Conservation (phyloP, 2,113 vertebrate species). For the Ariopsis seemanni region DNA sequence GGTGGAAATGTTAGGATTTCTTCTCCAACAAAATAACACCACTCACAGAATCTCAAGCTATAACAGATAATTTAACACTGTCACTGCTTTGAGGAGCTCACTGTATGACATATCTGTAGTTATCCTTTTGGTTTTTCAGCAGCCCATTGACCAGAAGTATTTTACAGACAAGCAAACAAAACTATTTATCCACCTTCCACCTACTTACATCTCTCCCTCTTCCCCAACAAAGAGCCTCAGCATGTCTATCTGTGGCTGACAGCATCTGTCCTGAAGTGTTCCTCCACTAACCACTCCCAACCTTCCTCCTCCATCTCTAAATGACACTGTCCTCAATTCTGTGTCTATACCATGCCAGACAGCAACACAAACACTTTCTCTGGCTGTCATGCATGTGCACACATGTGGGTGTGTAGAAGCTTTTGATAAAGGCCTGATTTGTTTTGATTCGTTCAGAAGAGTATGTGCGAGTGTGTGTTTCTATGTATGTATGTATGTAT, state of each 20-base stretch:
- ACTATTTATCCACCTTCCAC: slow-evolving; percentile 26
- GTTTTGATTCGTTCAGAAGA: slow-evolving; percentile 1
- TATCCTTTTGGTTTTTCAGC: slow-evolving; percentile 9
- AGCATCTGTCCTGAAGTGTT: slow-evolving; percentile 67
- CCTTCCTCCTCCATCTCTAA: slow-evolving; percentile 47
- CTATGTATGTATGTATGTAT: background rate
- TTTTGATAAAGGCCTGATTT: slow-evolving; percentile 13
- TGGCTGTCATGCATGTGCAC: slow-evolving; percentile 19
- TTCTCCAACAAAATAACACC: slow-evolving; percentile 6
- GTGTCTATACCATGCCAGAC: slow-evolving; percentile 54
- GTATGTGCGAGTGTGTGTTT: background rate
- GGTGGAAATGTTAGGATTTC: background rate
- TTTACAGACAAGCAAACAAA: slow-evolving; percentile 27
- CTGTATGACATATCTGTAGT: slow-evolving; percentile 7
- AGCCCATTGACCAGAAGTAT: slow-evolving; percentile 25
- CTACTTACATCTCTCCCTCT: background rate
- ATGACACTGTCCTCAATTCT: slow-evolving; percentile 58
- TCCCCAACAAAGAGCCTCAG: slow-evolving; percentile 43
- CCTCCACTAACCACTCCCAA: slow-evolving; percentile 53
- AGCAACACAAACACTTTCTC: slow-evolving; percentile 42
- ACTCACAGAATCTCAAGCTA: background rate
- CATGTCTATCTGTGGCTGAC: slow-evolving; percentile 71
- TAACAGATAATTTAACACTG: background rate
- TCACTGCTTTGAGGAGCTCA: background rate
- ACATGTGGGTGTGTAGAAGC: slow-evolving; percentile 24